Percentiles rank a stretch among this genome's conserved stretches.
Evolutionary conservation across 2,888 invertebrate genomes (phyloP).

Genomic region (Glaucopsyche alexis): DNA sequence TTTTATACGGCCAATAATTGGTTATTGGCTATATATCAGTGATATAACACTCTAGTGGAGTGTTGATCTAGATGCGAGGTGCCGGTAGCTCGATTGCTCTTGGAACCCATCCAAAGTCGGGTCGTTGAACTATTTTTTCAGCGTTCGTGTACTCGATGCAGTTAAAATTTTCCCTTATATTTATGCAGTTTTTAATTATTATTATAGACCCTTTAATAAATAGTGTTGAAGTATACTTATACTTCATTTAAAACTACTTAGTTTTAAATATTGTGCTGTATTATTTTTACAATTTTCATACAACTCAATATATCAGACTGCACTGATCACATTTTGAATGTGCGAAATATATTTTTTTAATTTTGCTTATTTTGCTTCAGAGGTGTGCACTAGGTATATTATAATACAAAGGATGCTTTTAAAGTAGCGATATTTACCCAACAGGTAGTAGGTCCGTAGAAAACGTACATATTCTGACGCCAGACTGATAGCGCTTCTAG

Average conservation of each 20-base stretch:
- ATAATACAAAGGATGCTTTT: too few species aligned
- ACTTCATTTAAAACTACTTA: too few species aligned
- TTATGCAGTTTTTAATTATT: slow-evolving; percentile 6
- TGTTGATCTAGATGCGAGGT: slow-evolving; percentile 9
- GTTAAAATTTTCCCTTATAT: neutral
- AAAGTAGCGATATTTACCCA: too few species aligned
- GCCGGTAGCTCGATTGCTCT: slow-evolving; percentile 27
- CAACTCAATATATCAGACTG: too few species aligned
- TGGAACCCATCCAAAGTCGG: slow-evolving; percentile 37
- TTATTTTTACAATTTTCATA: neutral
- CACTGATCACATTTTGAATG: too few species aligned
- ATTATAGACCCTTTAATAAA: too few species aligned
- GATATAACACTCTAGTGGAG: neutral
- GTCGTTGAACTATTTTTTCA: slow-evolving; percentile 36
- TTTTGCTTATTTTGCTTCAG: too few species aligned
- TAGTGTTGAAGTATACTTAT: neutral
- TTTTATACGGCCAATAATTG: slow-evolving; percentile 17
- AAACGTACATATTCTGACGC: neutral
- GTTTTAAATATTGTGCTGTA: neutral
- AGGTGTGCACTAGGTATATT: too few species aligned
- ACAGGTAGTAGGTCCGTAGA: too few species aligned
- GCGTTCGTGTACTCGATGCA: slow-evolving; percentile 16
- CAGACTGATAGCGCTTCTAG: neutral
- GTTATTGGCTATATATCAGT: neutral
- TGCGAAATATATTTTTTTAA: too few species aligned